Evolutionary conservation across 2,113 vertebrate species (phyloP).

Genomic region (Reinhardtius hippoglossoides): DNA sequence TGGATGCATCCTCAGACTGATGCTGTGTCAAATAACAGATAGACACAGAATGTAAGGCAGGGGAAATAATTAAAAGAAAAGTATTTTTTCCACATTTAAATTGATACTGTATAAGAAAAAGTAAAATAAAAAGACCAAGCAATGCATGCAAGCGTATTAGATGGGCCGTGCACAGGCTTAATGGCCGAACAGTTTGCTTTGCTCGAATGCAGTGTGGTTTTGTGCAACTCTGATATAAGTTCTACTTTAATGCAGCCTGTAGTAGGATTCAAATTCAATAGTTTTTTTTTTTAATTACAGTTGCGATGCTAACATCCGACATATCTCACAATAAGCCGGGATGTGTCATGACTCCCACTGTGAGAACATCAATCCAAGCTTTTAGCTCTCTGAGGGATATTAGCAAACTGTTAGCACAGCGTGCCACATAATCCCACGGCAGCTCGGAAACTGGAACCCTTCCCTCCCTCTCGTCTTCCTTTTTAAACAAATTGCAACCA

Average conservation of each 20-base stretch:
- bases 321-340: slow-evolving; percentile 18
- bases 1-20: too few relatives aligned
- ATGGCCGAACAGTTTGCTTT: too few relatives aligned
- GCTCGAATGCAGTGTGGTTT: too few relatives aligned
- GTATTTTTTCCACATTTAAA: too few relatives aligned
- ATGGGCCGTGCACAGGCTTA: too few relatives aligned
- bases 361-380: slow-evolving; percentile 26
- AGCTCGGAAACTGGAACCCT: slow-evolving; percentile 50
- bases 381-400: slow-evolving; percentile 30
- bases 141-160: too few relatives aligned
- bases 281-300: background rate
- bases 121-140: too few relatives aligned
- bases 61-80: background rate
- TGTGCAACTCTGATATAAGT: too few relatives aligned
- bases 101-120: too few relatives aligned
- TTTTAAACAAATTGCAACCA: slow-evolving; percentile 57
- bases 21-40: background rate
- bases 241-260: background rate
- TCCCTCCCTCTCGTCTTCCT: slow-evolving; percentile 44
- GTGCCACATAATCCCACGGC: slow-evolving; percentile 53
- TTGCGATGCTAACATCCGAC: background rate
- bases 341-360: slow-evolving; percentile 10
- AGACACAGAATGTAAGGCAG: background rate
- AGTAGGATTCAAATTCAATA: background rate
- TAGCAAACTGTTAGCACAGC: slow-evolving; percentile 30